Base-by-base conservation (phyloP, 2,888 invertebrate genomes). In the Spatulosminthurus flaviceps region DNA sequence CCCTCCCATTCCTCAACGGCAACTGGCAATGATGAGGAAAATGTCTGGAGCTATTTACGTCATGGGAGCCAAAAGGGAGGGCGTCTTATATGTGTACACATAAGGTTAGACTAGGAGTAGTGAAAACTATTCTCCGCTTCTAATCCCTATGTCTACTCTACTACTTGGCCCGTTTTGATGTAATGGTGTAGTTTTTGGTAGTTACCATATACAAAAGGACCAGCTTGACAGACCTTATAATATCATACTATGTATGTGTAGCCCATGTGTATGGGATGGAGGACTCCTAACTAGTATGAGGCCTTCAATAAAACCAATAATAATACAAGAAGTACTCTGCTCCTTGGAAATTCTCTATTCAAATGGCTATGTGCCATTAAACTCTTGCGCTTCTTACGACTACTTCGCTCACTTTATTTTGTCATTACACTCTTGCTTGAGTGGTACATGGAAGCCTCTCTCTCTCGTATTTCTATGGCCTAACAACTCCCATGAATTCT, bases 261-360 rank as follows among this genome's bases (percentile, higher is more conserved):
- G 34, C 34, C 34, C 5, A 7, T 7, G 5, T 34, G 51, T 51
- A n/a, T 2, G 51, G 51, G 41, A 13, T 41, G 41, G 9, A 41
- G 13, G 41, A 41, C 41, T 41, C n/a, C n/a, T n/a, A n/a, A n/a
- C n/a, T n/a, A n/a, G n/a, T 41, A 2, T 51, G 51, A 19, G n/a
- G 64, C 7, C 74, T 24, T 61, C 60, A 74, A 74, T 74, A 74
- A 74, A 74, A 74, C 60, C 60, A 60, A 74, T 74, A 74, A 74
- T 74, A 74, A 74, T 74, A 74, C 74, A 74, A 60, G 60, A 22
- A 61, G 24, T 61, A 19, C 60, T 74, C 19, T 72, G n/a, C 51
- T 19, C 51, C 42, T 42, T 42, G 19, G 72, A 72, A 72, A 43
- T 42, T 43, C 72, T 24, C 72, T 34, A 64, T 64, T 64, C 64